Evolutionary conservation across 2,888 invertebrate genomes (phyloP).

Genomic region (Phragmatobia fuliginosa): DNA sequence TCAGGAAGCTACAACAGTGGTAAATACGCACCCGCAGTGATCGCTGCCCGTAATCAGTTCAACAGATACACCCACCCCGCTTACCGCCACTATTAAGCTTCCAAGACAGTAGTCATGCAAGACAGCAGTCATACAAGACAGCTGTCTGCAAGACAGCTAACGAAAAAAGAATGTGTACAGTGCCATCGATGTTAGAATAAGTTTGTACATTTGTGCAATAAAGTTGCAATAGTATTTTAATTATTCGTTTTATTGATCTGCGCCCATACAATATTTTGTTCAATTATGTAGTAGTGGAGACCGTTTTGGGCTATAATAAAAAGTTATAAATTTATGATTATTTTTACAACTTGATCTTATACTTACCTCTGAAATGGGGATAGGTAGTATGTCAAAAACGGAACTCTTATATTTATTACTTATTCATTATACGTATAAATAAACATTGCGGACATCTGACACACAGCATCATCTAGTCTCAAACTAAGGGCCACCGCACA

Average conservation of each 20-base stretch:
- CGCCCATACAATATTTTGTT: neutral
- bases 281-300: neutral
- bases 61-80: slow-evolving; percentile 59
- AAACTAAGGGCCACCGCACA: too few relatives aligned
- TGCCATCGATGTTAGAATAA: slow-evolving; percentile 49
- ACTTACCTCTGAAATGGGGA: too few relatives aligned
- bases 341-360: too few relatives aligned
- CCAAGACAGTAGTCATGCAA: slow-evolving; percentile 12
- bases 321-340: neutral
- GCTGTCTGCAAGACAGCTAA: slow-evolving; percentile 29
- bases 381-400: too few relatives aligned
- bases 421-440: too few relatives aligned
- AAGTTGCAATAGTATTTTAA: slow-evolving; percentile 37
- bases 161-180: slow-evolving; percentile 46
- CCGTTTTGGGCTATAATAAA: neutral
- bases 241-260: slow-evolving; percentile 32
- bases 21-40: slow-evolving; percentile 68
- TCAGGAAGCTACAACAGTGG: slow-evolving; percentile 79
- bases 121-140: slow-evolving; percentile 19
- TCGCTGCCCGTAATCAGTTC: slow-evolving; percentile 61
- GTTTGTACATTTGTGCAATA: slow-evolving; percentile 49
- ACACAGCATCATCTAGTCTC: too few relatives aligned
- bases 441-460: too few relatives aligned
- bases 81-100: slow-evolving; percentile 59
- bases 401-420: too few relatives aligned